phyloP scores from a whole-genome alignment of 2,797 vertebrate genomes.

The Acanthiza pusilla region DNA sequence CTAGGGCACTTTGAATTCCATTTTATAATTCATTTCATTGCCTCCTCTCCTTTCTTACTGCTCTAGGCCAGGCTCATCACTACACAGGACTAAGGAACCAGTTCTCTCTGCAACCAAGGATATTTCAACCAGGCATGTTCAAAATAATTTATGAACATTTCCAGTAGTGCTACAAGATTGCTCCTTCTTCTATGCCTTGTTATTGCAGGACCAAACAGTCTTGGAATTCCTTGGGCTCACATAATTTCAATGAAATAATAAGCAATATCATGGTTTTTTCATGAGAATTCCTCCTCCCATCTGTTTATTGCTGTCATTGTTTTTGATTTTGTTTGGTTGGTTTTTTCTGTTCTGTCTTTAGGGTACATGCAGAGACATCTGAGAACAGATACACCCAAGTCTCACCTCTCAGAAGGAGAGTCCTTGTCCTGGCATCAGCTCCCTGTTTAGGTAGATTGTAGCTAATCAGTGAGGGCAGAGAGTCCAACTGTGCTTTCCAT shows the following conservation, averaged over 20 bases:
- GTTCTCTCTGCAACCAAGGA: background rate
- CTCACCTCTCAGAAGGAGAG: background rate
- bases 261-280: background rate
- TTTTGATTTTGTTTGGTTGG: background rate
- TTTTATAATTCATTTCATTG: background rate
- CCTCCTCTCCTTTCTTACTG: background rate
- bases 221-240: background rate
- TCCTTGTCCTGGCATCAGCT: background rate
- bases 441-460: background rate
- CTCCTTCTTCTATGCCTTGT: background rate
- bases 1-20: background rate
- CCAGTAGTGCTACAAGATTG: background rate
- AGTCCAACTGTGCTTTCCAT: background rate
- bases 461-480: background rate
- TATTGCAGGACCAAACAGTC: background rate
- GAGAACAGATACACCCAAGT: background rate
- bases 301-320: background rate
- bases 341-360: background rate
- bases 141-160: background rate
- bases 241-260: background rate
- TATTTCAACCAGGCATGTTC: background rate
- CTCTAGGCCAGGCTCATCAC: background rate
- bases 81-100: background rate
- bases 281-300: background rate
- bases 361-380: background rate